Base-by-base conservation (phyloP, 2,888 invertebrate genomes). In the Leptopilina myrica region DNA sequence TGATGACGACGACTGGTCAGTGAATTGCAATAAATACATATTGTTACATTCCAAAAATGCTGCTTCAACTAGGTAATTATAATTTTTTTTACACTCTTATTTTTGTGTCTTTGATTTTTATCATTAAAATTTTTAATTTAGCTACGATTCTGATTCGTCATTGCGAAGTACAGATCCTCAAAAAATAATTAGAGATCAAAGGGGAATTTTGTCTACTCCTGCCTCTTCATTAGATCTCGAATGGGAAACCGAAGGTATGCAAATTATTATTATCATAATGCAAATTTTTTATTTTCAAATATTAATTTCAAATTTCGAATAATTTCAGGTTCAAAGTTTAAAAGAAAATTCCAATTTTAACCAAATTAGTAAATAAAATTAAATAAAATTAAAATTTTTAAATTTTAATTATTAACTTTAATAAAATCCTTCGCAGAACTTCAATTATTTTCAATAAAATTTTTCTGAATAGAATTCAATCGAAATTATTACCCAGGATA, bases 201-300 rank as follows among this genome's bases (percentile, higher is more conserved):
- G 91, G 75, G 90, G 86, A 86, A 89, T 89, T 85, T 92, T 93
- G 64, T 93, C 93, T 62, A 95, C 95, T 46, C 93, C 95, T 49
- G 94, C 93, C n/a, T 95, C 95, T 86, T 95, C 95, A 5, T 90
- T 95, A 79, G 95, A 95, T 87, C 92, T 95, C 78, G 95, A 95
- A 90, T 95, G 95, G 95, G 95, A 95, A 90, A 94, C 95, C 87
- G 95, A 95, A 92, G 93, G 90, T 90, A 73, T 20, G 26, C 53
- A 59, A 53, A 62, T 43, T 43, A 6, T 43, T 8, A 43, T 43
- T 43, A 43, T 7, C 7, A 7, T 5, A 1, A 7, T 65, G 11
- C 75, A 15, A 67, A 66, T 79, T 62, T 33, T 33, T 26, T 56
- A 26, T 53, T 15, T 80, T 20, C 20, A 20, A 20, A 20, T 20